Conservation (phyloP, 2,888 invertebrate species). For the Cryptophagus acutangulus region DNA sequence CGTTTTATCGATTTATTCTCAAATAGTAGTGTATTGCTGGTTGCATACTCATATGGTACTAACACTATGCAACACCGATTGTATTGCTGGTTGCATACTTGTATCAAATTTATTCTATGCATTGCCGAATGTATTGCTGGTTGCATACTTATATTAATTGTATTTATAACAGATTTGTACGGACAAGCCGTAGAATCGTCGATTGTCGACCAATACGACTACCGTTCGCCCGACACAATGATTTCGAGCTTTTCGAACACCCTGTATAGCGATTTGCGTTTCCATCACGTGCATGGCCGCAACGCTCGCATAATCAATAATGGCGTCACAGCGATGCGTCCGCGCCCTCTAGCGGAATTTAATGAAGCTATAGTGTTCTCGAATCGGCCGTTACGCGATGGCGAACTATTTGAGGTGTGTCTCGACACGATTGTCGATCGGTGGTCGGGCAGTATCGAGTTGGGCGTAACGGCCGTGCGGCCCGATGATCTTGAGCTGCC, state of each 20-base stretch:
- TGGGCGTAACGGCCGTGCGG: slow-evolving; percentile 82
- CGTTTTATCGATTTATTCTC: too few relatives aligned
- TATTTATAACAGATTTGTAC: slow-evolving; percentile 78
- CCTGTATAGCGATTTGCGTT: slow-evolving; percentile 72
- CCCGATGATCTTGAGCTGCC: slow-evolving; percentile 86
- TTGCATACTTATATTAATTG: too few relatives aligned
- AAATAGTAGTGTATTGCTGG: too few relatives aligned
- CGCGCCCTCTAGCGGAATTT: slow-evolving; percentile 85
- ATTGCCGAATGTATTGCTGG: too few relatives aligned
- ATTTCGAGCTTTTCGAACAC: slow-evolving; percentile 73
- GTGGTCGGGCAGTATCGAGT: slow-evolving; percentile 91
- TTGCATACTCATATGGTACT: too few relatives aligned
- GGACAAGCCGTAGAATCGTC: slow-evolving; percentile 93
- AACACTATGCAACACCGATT: too few relatives aligned
- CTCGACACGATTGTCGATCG: slow-evolving; percentile 88
- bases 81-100: too few relatives aligned
- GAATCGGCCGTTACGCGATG: slow-evolving; percentile 78
- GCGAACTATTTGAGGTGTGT: slow-evolving; percentile 87
- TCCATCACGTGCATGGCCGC: slow-evolving; percentile 84
- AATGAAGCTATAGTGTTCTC: slow-evolving; percentile 93
- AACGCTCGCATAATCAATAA: slow-evolving; percentile 82
- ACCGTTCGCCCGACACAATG: slow-evolving; percentile 67
- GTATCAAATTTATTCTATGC: too few relatives aligned
- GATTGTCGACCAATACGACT: slow-evolving; percentile 69
- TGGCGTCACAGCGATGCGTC: slow-evolving; percentile 79